Evolutionary conservation across 92 coral and sea anemone species (phyloP).

Genomic region (Blastomussa wellsi): DNA sequence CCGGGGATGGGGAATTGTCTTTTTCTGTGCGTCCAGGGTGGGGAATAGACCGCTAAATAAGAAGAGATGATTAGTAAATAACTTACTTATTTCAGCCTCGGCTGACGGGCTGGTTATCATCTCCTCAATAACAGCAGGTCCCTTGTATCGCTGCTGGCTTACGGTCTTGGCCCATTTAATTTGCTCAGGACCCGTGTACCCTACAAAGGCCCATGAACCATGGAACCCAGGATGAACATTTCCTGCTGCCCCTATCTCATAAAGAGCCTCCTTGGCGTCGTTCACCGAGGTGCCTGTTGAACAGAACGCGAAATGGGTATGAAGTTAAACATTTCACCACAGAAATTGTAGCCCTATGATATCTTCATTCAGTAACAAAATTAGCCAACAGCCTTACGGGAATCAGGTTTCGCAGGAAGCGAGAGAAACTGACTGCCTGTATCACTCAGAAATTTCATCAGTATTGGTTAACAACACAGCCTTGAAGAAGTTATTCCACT

Average conservation of each 20-base stretch:
- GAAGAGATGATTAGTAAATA: not conserved
- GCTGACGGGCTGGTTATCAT: constrained; percentile 93
- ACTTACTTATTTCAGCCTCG: constrained; percentile 66
- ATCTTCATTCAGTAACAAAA: no score
- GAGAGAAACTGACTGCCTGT: not conserved
- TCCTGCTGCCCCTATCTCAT: constrained; percentile 84
- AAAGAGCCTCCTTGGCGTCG: constrained; percentile 83
- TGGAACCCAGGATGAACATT: constrained; percentile 98
- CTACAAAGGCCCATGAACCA: constrained; percentile 97
- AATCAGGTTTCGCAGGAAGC: no score
- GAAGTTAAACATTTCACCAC: not conserved
- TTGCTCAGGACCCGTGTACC: constrained; percentile 96
- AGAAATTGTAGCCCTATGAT: not conserved
- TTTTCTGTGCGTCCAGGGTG: no score
- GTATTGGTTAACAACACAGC: no score
- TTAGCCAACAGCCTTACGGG: no score
- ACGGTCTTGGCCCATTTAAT: constrained; percentile 89
- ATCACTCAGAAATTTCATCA: no score
- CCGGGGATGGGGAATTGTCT: no score
- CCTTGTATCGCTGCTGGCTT: constrained; percentile 79
- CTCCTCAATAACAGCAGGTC: constrained; percentile 91
- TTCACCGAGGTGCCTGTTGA: constrained; percentile 87
- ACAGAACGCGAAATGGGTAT: not conserved
- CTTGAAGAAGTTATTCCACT: no score
- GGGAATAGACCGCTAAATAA: no score